A percentile compares a stretch with the other conserved stretches of the same genome.
phyloP scores from a whole-genome alignment of 2,797 vertebrate genomes.

The Siniperca obscura region DNA sequence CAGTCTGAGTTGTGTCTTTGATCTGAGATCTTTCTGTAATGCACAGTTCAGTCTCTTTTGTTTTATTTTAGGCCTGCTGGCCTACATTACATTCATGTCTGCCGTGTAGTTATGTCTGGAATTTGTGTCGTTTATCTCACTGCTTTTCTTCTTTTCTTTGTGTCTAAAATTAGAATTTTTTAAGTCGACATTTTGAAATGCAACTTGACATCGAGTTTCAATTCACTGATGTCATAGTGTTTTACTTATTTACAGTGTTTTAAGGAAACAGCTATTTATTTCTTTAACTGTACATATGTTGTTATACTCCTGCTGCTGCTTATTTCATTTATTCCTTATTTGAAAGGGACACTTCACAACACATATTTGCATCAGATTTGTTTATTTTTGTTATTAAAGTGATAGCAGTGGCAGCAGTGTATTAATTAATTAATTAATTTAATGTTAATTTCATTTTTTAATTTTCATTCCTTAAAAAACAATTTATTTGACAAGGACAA shows the following conservation, averaged over 20 bases:
- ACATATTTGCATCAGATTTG: neutral
- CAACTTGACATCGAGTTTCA: neutral
- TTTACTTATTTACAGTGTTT: neutral
- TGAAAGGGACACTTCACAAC: neutral
- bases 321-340: neutral
- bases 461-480: neutral
- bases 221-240: neutral
- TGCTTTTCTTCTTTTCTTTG: constrained; percentile 4
- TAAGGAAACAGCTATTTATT: neutral
- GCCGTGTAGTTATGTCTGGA: constrained; percentile 44
- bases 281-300: neutral
- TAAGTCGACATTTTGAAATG: neutral
- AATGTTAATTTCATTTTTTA: neutral
- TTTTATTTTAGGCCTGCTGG: constrained; percentile 15
- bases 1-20: constrained; percentile 12
- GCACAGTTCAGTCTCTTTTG: constrained; percentile 32
- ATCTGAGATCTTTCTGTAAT: neutral
- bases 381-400: neutral
- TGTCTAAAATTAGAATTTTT: neutral
- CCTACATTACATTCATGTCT: constrained; percentile 52
- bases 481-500: neutral
- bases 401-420: neutral
- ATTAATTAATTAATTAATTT: neutral
- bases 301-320: neutral
- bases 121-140: constrained; percentile 10